Evolutionary conservation across 2,113 vertebrate genomes (phyloP).

Genomic region (Thymallus thymallus): DNA sequence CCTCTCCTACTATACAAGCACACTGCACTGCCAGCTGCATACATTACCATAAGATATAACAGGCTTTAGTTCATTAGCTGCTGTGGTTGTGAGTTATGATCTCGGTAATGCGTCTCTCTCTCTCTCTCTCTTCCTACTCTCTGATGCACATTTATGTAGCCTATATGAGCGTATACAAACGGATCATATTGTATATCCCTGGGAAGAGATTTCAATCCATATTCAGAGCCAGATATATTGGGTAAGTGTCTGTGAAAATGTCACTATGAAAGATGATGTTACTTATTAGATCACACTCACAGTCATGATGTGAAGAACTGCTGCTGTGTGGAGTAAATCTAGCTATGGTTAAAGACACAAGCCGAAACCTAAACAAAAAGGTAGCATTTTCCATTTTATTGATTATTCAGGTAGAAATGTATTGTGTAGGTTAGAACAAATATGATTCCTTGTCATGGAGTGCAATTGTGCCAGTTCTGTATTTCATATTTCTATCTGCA

Average conservation of each 20-base stretch:
- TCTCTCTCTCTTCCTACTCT: constrained; percentile 4
- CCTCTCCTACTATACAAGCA: neutral
- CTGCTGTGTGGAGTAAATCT: neutral
- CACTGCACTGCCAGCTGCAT: constrained; percentile 17
- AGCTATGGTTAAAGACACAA: neutral
- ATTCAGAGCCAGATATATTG: constrained; percentile 33
- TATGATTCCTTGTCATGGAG: too few species aligned
- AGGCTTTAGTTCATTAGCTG: constrained; percentile 25
- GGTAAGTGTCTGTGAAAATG: constrained; percentile 38
- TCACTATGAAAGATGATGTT: constrained; percentile 39
- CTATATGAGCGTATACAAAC: constrained; percentile 38
- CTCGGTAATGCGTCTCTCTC: constrained; percentile 1
- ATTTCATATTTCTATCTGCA: too few species aligned
- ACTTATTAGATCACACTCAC: constrained; percentile 29
- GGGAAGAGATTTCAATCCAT: constrained; percentile 31
- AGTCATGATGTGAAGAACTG: neutral
- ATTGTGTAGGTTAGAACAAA: too few species aligned
- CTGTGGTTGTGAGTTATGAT: constrained; percentile 33
- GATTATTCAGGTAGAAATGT: too few species aligned
- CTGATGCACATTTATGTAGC: constrained; percentile 40
- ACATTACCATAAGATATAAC: constrained; percentile 31
- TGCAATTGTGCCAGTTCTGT: too few species aligned
- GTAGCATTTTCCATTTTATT: neutral
- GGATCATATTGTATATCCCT: constrained; percentile 33
- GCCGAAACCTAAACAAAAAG: neutral